These are phyloP conservation scores for Phaethornis superciliosus DNA, from an alignment of 2,113 vertebrate species.

Conservation along the genomic window DNA sequence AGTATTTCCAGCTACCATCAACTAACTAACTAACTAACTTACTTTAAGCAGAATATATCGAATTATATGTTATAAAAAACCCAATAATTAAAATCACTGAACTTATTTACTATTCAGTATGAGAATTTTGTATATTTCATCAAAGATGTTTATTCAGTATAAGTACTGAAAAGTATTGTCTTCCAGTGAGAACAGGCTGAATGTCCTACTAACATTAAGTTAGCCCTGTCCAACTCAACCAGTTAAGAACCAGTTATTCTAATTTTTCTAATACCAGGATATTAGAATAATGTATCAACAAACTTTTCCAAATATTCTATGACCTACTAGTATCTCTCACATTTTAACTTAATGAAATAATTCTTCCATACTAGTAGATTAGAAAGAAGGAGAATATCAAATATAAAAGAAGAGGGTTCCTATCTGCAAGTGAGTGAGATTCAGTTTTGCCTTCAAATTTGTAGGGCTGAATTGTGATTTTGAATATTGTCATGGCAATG, in stretches of 20 bases:
- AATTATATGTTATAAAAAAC: constrained; percentile 21
- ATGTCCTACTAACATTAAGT: not conserved
- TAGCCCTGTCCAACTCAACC: too few relatives aligned
- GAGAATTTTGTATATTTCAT: constrained; percentile 1
- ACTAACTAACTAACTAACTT: not conserved
- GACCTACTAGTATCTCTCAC: not conserved
- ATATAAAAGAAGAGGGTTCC: not conserved
- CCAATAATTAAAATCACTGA: not conserved
- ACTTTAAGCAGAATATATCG: not conserved
- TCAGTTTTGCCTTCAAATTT: not conserved
- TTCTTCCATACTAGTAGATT: not conserved
- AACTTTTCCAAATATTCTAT: not conserved
- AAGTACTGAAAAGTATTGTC: not conserved
- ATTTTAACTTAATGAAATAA: not conserved
- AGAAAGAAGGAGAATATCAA: not conserved
- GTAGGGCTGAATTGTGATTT: not conserved
- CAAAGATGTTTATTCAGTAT: not conserved
- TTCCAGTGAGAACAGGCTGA: not conserved
- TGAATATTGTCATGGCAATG: not conserved
- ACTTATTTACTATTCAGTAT: not conserved
- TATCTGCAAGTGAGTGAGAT: not conserved
- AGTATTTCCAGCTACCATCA: not conserved
- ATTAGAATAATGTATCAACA: not conserved
- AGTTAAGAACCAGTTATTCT: not conserved
- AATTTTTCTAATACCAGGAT: not conserved